phyloP scores from a whole-genome alignment of 2,888 invertebrate genomes.

The Andrena fulva region DNA sequence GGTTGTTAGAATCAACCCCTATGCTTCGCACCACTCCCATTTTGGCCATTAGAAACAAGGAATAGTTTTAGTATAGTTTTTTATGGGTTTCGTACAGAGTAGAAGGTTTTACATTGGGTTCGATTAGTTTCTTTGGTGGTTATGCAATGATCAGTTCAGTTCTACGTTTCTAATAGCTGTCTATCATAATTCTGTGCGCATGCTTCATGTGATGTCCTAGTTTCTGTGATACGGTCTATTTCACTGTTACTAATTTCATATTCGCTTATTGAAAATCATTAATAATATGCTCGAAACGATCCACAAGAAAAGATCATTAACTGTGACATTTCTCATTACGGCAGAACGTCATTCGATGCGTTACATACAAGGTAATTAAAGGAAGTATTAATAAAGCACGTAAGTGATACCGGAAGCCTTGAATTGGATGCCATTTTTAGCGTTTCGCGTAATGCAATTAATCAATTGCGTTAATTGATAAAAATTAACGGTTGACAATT shows the following conservation, averaged over 20 bases:
- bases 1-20: not conserved
- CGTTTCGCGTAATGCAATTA: conserved; percentile 61
- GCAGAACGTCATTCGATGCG: not conserved
- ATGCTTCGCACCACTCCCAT: not conserved
- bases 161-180: not conserved
- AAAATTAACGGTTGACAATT: conserved; percentile 52
- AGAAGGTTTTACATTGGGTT: not conserved
- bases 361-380: conserved; percentile 13
- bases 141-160: conserved; percentile 1
- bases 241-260: too few relatives aligned
- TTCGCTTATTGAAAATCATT: too few relatives aligned
- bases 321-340: not conserved
- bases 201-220: not conserved
- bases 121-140: not conserved
- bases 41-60: not conserved
- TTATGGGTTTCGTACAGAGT: not conserved
- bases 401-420: conserved; percentile 61
- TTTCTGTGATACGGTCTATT: not conserved
- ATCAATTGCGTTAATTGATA: conserved; percentile 65
- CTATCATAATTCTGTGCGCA: not conserved
- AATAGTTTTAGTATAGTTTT: not conserved
- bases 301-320: not conserved
- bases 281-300: too few relatives aligned
- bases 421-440: conserved; percentile 41
- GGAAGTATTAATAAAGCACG: conserved; percentile 45